Percentiles rank a stretch among this genome's conserved stretches.
Evolutionary conservation across 1,140 invertebrate species (phyloP).

Genomic region (Anastrepha ludens): DNA sequence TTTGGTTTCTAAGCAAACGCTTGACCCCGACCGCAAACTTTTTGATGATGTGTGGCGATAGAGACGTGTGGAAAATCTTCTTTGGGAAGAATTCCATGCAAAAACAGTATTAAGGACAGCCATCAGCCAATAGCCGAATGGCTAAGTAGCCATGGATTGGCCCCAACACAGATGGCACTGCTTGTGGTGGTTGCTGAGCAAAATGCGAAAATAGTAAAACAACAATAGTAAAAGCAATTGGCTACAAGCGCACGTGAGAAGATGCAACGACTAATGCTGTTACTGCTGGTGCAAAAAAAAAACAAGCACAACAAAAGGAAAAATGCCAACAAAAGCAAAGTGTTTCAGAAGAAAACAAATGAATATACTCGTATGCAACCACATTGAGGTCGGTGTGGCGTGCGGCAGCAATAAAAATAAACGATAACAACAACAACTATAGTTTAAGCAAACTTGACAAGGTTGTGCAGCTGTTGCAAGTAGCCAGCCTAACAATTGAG

Average conservation of each 20-base stretch:
- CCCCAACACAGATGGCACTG: conserved; percentile 1
- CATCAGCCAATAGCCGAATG: background rate
- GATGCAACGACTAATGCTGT: background rate
- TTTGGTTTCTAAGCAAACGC: background rate
- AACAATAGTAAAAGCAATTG: conserved; percentile 21
- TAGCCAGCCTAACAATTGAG: conserved; percentile 29
- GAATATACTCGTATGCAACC: conserved; percentile 32
- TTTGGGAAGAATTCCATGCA: no score
- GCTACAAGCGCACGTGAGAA: conserved; percentile 42
- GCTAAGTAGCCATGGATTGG: background rate
- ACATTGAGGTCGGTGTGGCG: conserved; percentile 9
- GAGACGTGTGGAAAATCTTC: no score
- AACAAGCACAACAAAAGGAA: background rate
- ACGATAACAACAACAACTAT: conserved; percentile 1
- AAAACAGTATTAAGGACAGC: conserved; percentile 14
- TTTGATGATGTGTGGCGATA: background rate
- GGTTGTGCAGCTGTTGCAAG: conserved; percentile 52
- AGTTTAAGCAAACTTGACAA: conserved; percentile 18
- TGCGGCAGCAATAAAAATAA: conserved; percentile 23
- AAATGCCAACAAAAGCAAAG: conserved; percentile 27
- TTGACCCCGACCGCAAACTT: background rate
- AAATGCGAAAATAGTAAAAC: background rate
- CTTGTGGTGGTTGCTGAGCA: conserved; percentile 25
- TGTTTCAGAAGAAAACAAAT: conserved; percentile 39
- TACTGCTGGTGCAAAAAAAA: background rate